Conservation (phyloP, 2,888 invertebrate genomes). For the Ichneumon xanthorius region DNA sequence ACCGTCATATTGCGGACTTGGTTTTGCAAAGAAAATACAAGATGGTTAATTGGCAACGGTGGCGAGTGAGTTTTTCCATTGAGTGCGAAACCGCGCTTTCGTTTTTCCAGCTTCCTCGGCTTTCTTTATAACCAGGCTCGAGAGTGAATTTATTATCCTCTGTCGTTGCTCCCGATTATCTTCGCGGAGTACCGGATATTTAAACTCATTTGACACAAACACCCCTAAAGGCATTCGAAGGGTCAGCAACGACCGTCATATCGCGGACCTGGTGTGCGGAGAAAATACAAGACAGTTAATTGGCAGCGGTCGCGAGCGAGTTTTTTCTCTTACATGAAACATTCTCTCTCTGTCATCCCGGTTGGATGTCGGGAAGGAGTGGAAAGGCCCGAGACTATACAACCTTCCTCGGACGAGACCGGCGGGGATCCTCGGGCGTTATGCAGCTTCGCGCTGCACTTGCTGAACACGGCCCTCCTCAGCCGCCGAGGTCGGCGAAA, state of each 20-base stretch:
- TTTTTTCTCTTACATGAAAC: neutral
- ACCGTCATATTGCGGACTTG: neutral
- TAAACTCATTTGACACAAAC: too few relatives aligned
- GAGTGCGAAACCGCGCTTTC: too few relatives aligned
- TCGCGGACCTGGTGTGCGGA: neutral
- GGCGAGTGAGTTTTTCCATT: neutral
- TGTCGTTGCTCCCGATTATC: too few relatives aligned
- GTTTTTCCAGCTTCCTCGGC: too few relatives aligned
- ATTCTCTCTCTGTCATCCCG: neutral
- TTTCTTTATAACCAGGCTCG: too few relatives aligned
- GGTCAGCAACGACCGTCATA: too few relatives aligned
- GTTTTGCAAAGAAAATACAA: neutral
- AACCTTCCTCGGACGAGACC: slow-evolving; percentile 3
- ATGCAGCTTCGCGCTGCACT: slow-evolving; percentile 42
- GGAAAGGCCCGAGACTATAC: neutral
- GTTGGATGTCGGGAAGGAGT: slow-evolving; percentile 6
- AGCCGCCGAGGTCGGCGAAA: slow-evolving; percentile 41
- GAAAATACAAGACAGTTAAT: neutral
- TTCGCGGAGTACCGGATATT: too few relatives aligned
- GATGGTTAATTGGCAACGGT: neutral
- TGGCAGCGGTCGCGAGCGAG: neutral
- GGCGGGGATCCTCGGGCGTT: neutral
- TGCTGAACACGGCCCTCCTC: slow-evolving; percentile 12
- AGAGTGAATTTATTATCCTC: too few relatives aligned
- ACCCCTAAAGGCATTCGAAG: too few relatives aligned